Conservation (phyloP, 2,888 invertebrate genomes). For the Drosophila kuntzei region DNA sequence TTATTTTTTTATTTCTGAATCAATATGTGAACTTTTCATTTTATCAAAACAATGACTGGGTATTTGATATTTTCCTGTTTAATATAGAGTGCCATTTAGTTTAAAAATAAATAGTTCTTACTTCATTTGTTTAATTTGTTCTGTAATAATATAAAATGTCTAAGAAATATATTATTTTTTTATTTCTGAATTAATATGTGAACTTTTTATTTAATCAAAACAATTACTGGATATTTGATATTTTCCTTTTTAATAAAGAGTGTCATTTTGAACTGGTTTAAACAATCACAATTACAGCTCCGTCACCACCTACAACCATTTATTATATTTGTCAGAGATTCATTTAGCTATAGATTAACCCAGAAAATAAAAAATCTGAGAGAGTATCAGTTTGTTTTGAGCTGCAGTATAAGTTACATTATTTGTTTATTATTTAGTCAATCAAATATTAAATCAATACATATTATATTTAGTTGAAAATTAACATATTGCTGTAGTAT, state of each 20-base stretch:
- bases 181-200: no score
- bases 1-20: no score
- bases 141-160: no score
- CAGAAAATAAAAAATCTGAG: background rate
- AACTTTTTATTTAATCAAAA: no score
- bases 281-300: background rate
- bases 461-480: conserved; percentile 14
- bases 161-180: no score
- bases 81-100: no score
- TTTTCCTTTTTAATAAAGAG: background rate
- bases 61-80: no score
- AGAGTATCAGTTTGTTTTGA: background rate
- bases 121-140: no score
- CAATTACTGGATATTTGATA: no score
- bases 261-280: background rate
- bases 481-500: conserved; percentile 34
- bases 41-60: no score
- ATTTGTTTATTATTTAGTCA: conserved; percentile 19
- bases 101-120: no score
- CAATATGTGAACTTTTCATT: no score
- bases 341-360: background rate
- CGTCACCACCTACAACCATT: background rate
- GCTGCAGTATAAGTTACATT: conserved; percentile 20
- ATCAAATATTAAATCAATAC: conserved; percentile 12
- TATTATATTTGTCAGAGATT: background rate